A percentile compares a stretch with the other conserved stretches of the same genome.
phyloP scores from a whole-genome alignment of 2,888 invertebrate species.

The Drosophila peninsularis region DNA sequence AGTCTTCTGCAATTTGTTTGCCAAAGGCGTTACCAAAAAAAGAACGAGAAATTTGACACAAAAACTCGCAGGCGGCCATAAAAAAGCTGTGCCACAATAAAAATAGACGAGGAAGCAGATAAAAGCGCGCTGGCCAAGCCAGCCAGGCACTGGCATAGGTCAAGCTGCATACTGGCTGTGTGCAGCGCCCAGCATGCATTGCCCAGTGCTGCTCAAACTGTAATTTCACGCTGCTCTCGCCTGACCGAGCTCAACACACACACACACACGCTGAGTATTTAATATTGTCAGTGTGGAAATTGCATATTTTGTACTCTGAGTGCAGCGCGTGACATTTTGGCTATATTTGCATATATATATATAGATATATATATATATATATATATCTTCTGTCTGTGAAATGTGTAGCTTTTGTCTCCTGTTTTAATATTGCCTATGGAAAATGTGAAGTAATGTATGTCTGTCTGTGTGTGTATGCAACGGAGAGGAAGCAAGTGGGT shows the following conservation, averaged over 20 bases:
- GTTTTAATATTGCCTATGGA: not conserved
- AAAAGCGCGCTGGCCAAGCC: not conserved
- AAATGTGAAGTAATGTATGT: not conserved
- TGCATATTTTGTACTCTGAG: conserved; percentile 1
- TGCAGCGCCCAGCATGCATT: conserved; percentile 7
- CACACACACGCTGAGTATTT: conserved; percentile 2
- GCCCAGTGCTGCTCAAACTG: conserved; percentile 22
- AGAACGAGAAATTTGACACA: not conserved
- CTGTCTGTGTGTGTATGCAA: too few relatives aligned
- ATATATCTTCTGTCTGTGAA: not conserved
- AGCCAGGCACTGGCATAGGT: not conserved
- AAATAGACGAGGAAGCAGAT: not conserved
- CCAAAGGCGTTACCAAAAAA: conserved; percentile 7
- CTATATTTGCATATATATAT: conserved; percentile 30
- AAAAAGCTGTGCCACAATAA: not conserved
- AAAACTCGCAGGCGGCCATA: conserved; percentile 5
- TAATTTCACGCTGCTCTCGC: conserved; percentile 5
- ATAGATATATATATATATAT: not conserved
- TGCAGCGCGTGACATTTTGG: conserved; percentile 18
- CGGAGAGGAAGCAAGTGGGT: not conserved
- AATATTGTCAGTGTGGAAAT: not conserved
- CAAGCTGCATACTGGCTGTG: not conserved
- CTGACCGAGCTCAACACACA: not conserved
- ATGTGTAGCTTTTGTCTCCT: not conserved
- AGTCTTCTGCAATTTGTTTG: conserved; percentile 11